These are phyloP conservation scores for Coenobita brevimanus DNA, from an alignment of 1,140 invertebrate species.

Conservation along the genomic window DNA sequence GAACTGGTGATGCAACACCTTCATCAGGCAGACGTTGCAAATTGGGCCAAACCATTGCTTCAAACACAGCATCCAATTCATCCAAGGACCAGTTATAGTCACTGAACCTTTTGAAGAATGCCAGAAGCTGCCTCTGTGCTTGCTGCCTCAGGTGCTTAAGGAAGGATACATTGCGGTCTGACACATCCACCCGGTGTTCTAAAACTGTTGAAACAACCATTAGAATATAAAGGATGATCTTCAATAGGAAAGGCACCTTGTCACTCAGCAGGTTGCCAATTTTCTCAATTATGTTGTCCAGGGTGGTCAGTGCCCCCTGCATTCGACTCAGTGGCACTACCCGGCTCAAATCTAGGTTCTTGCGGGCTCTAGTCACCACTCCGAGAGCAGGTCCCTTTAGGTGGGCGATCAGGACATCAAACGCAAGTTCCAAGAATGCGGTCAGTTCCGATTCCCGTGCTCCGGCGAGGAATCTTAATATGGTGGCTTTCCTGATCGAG, in stretches of 20 bases:
- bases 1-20: constrained; percentile 87
- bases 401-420: constrained; percentile 82
- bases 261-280: constrained; percentile 84
- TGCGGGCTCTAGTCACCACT: constrained; percentile 74
- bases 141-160: constrained; percentile 80
- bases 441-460: constrained; percentile 85
- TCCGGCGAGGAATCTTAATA: constrained; percentile 89
- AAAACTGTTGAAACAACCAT: constrained; percentile 79
- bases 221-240: constrained; percentile 82
- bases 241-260: constrained; percentile 82
- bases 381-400: constrained; percentile 74
- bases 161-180: constrained; percentile 78
- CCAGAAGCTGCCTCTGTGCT: constrained; percentile 72
- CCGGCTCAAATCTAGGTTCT: constrained; percentile 77
- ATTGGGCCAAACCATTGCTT: constrained; percentile 87
- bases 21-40: constrained; percentile 85
- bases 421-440: constrained; percentile 87
- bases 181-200: constrained; percentile 75
- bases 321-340: constrained; percentile 83
- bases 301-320: constrained; percentile 83
- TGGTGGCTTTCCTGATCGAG: constrained; percentile 81
- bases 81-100: constrained; percentile 81
- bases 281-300: constrained; percentile 88
- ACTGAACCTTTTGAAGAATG: constrained; percentile 88
- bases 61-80: constrained; percentile 85